These are phyloP conservation scores for Nephila pilipes DNA, from an alignment of 1,140 invertebrate genomes.

Conservation along the genomic window DNA sequence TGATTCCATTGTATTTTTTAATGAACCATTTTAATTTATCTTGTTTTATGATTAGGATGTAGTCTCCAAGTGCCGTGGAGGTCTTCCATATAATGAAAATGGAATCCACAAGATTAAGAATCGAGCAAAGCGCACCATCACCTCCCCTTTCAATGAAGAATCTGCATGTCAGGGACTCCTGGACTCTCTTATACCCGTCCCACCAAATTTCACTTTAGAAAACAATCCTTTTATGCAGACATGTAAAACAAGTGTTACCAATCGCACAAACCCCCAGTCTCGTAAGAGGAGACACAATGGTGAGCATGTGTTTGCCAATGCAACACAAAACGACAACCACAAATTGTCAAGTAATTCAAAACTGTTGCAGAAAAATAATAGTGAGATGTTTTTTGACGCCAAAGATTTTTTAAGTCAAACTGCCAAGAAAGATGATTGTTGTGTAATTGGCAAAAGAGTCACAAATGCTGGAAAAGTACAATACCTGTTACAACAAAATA, in stretches of 20 bases:
- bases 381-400: constrained; percentile 44
- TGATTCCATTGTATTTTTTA: too few relatives aligned
- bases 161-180: constrained; percentile 48
- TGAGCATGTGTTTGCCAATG: background rate
- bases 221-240: constrained; percentile 61
- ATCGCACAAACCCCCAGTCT: constrained; percentile 11
- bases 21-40: background rate
- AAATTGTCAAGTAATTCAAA: background rate
- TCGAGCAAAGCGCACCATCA: background rate
- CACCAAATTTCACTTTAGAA: constrained; percentile 25
- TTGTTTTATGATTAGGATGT: constrained; percentile 27
- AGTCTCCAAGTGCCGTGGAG: constrained; percentile 58
- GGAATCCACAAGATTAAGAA: constrained; percentile 51
- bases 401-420: constrained; percentile 66
- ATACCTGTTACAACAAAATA: constrained; percentile 66
- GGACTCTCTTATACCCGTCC: constrained; percentile 67
- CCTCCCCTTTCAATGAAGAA: constrained; percentile 11
- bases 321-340: constrained; percentile 25
- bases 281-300: background rate
- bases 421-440: background rate
- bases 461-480: constrained; percentile 58
- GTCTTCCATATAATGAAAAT: constrained; percentile 58
- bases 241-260: background rate
- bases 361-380: constrained; percentile 5
- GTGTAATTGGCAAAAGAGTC: constrained; percentile 60